Evolutionary conservation across 2,888 invertebrate genomes (phyloP).

Genomic region (Cecidostiba fungosa): DNA sequence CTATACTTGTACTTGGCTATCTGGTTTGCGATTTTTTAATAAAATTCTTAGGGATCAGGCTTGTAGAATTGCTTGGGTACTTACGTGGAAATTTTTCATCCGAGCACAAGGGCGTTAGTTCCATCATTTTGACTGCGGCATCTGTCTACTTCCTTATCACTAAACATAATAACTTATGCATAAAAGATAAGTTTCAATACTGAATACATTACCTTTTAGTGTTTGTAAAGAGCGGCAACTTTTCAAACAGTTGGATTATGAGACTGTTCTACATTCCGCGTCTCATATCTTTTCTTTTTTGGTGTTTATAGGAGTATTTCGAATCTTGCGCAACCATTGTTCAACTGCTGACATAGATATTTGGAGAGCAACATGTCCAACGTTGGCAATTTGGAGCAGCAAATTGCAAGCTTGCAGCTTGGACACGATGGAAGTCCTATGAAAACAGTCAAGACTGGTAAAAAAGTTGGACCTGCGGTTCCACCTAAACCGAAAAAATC

Average conservation of each 20-base stretch:
- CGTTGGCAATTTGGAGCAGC: constrained; percentile 86
- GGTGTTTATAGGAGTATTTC: not conserved
- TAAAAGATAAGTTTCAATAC: constrained; percentile 44
- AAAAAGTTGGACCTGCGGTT: constrained; percentile 89
- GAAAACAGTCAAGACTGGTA: constrained; percentile 77
- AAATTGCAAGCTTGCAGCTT: constrained; percentile 86
- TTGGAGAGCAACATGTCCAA: constrained; percentile 73
- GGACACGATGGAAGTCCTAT: constrained; percentile 80
- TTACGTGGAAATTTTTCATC: constrained; percentile 57
- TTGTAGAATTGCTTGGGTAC: constrained; percentile 21
- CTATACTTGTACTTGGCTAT: not conserved
- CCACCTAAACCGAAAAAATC: constrained; percentile 89
- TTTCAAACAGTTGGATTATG: constrained; percentile 12
- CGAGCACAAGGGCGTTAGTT: constrained; percentile 46
- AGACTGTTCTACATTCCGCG: not conserved
- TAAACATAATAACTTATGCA: constrained; percentile 47
- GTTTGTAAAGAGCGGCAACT: constrained; percentile 48
- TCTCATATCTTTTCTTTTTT: not conserved
- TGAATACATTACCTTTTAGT: constrained; percentile 39
- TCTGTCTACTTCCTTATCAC: constrained; percentile 51
- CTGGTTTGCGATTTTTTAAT: not conserved
- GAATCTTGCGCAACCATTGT: constrained; percentile 12
- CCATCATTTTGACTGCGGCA: constrained; percentile 57
- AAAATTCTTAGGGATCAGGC: not conserved
- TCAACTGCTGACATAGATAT: constrained; percentile 22